Evolutionary conservation across 2,888 invertebrate genomes (phyloP), one percentile per base, ranked within the genome.

Genomic region (Steinernema hermaphroditum): DNA sequence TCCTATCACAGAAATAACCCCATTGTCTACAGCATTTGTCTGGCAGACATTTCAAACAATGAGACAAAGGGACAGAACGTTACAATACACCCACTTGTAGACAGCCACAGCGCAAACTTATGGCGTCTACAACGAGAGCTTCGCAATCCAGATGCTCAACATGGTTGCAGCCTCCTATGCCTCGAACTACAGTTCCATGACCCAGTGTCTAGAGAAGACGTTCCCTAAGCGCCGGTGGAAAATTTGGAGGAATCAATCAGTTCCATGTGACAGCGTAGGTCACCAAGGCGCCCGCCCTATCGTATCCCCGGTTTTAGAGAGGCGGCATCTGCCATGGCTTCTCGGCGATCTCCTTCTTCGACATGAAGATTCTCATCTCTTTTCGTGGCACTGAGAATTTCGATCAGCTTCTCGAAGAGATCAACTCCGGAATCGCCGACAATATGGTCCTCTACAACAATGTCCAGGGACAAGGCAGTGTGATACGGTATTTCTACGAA

Each of bases 401-500:
- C 32, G 29, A 62, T 6, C 62, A 62, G 62, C 4, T 62, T 16
- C 2, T 62, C 2, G 62, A 62, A 62, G 62, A 62, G n/a, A 34
- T 62, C 16, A 19, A 62, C 6, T 62, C 62, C 16, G 32, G 16
- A 1, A 16, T 62, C 32, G 37, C 37, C 37, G 19, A 8, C 62
- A 32, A 62, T 29, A 62, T 62, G 62, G 62, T 62, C 16, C 32
- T 6, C 62, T 62, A 62, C 62, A 62, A 62, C 62, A 34, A 34
- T 16, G 62, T 62, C 34, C 29, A n/a, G 6, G 62, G 62, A 16
- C 29, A 29, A 6, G 62, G 62, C 27, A 62, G 62, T 27, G 62
- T 62, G 16, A 29, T 62, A 12, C 62, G 62, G 16, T 62, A 62
- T 32, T 62, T 62, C 34, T 62, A 62, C 32, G 29, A 62, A 14